Percentiles rank a stretch among this genome's conserved stretches.
These are phyloP conservation scores for Mylabris sibirica DNA, from an alignment of 2,888 invertebrate species.

Conservation along the genomic window DNA sequence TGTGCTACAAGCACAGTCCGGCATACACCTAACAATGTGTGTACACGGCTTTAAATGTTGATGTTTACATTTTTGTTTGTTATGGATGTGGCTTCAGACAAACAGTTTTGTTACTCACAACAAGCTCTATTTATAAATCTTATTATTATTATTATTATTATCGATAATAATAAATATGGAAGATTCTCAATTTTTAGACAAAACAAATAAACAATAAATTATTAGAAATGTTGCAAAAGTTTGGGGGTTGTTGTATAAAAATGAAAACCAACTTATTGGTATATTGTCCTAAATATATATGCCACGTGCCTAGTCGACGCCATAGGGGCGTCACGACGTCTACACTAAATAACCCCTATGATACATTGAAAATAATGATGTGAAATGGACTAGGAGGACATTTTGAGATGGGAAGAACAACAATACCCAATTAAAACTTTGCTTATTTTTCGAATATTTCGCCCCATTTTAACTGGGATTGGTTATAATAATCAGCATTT, in stretches of 20 bases:
- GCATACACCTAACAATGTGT: too few species aligned
- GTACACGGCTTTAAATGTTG: too few species aligned
- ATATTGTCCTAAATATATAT: conserved; percentile 12
- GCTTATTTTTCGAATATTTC: too few species aligned
- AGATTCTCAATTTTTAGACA: conserved; percentile 9
- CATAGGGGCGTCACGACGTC: conserved; percentile 29
- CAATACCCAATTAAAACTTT: not conserved
- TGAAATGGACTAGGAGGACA: not conserved
- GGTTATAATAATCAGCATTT: too few species aligned
- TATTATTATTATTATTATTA: conserved; percentile 11
- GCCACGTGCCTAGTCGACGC: conserved; percentile 24
- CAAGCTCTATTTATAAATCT: not conserved
- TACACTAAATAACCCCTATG: conserved; percentile 16
- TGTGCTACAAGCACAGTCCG: too few species aligned
- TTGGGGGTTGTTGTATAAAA: conserved; percentile 8
- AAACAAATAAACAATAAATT: conserved; percentile 14
- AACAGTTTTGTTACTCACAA: too few species aligned
- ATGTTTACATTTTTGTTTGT: too few species aligned
- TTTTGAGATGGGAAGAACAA: not conserved
- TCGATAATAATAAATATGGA: not conserved
- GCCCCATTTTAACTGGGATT: too few species aligned
- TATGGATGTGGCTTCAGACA: too few species aligned
- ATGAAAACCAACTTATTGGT: not conserved
- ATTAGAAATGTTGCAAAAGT: not conserved
- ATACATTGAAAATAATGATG: too few species aligned